Conservation (phyloP, 2,888 invertebrate species). For the Cartodere bifasciata region DNA sequence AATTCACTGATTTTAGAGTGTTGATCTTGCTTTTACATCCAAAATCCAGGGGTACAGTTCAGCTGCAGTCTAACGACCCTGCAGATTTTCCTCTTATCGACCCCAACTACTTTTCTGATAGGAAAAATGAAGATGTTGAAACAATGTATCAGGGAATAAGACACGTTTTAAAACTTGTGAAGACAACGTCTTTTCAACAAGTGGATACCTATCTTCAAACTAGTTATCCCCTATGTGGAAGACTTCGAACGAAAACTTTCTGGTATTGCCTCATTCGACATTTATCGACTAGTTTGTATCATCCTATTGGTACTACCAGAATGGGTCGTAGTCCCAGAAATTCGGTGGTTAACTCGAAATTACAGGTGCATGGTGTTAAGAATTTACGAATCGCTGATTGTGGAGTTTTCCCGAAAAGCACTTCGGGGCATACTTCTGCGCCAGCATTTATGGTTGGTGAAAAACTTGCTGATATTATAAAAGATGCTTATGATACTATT, state of each 20-base stretch:
- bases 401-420: conserved; percentile 47
- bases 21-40: conserved; percentile 20
- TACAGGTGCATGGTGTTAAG: conserved; percentile 44
- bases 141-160: conserved; percentile 45
- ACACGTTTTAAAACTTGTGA: conserved; percentile 14
- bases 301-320: conserved; percentile 39
- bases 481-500: too few species aligned
- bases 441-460: conserved; percentile 11
- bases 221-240: conserved; percentile 37
- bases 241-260: conserved; percentile 35
- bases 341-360: conserved; percentile 47
- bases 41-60: conserved; percentile 21
- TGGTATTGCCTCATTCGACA: conserved; percentile 38
- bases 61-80: conserved; percentile 21
- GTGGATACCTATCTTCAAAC: conserved; percentile 38
- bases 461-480: conserved; percentile 12
- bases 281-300: conserved; percentile 35
- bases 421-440: conserved; percentile 27
- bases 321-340: conserved; percentile 34
- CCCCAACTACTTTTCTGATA: conserved; percentile 19
- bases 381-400: conserved; percentile 49
- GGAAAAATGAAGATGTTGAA: conserved; percentile 43
- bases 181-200: conserved; percentile 45
- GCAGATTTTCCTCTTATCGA: conserved; percentile 24
- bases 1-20: conserved; percentile 11